These are phyloP conservation scores for Riparia riparia DNA, from an alignment of 2,113 vertebrate genomes.

Conservation along the genomic window DNA sequence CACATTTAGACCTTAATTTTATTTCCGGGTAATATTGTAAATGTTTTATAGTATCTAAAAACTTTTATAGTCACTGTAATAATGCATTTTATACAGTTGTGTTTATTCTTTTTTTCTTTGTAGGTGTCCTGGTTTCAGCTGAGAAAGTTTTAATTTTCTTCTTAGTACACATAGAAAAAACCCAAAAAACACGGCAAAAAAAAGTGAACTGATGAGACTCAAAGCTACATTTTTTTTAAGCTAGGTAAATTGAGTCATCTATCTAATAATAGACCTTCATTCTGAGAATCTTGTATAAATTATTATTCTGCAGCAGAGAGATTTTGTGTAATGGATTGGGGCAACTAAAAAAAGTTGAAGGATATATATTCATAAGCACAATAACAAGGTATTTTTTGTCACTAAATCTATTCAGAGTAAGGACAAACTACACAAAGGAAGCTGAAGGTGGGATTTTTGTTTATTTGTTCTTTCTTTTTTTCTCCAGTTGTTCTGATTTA, in stretches of 20 bases:
- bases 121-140: background rate
- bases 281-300: background rate
- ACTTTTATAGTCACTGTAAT: background rate
- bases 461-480: background rate
- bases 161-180: background rate
- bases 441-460: rapidly evolving
- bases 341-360: background rate
- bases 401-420: background rate
- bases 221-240: background rate
- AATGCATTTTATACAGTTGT: background rate
- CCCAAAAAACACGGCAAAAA: background rate
- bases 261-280: background rate
- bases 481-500: background rate
- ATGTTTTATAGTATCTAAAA: background rate
- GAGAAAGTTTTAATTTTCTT: background rate
- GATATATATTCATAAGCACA: background rate
- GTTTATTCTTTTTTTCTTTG: background rate
- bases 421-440: background rate
- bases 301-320: background rate
- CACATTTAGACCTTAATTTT: background rate
- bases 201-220: background rate
- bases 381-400: background rate
- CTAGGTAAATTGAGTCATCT: background rate
- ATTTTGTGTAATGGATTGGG: background rate
- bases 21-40: background rate